Conservation (phyloP, 37 sponge, comb jelly and placozoan genomes). For the Cliona cf. orientalis region DNA sequence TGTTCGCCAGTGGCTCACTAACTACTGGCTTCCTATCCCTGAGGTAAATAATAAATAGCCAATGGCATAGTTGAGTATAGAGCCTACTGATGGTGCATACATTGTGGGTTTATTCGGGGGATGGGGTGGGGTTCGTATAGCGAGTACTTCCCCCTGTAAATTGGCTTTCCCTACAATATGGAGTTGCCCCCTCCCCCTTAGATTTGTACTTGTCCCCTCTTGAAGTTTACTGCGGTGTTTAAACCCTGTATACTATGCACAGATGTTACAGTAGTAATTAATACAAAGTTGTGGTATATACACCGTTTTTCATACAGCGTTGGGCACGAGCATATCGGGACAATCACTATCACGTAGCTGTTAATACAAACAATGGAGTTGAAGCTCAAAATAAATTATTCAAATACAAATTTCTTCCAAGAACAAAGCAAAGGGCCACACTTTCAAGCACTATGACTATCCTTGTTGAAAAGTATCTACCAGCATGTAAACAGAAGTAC, state of each 20-base stretch:
- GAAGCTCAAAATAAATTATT: conserved; percentile 37
- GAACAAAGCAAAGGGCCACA: background rate
- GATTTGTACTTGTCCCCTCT: too few relatives aligned
- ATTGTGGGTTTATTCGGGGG: too few relatives aligned
- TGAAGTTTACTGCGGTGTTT: too few relatives aligned
- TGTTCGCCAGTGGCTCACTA: background rate
- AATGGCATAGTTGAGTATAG: too few relatives aligned
- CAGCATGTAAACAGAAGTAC: conserved; percentile 14
- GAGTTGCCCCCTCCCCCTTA: too few relatives aligned
- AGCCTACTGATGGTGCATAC: too few relatives aligned
- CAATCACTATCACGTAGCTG: conserved; percentile 12
- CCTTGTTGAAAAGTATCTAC: conserved; percentile 26
- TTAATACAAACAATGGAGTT: conserved; percentile 34
- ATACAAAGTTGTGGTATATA: too few relatives aligned
- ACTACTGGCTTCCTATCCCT: background rate
- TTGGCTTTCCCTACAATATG: too few relatives aligned
- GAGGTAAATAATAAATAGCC: background rate
- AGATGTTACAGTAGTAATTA: background rate
- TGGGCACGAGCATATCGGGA: conserved; percentile 32
- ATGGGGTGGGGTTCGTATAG: too few relatives aligned
- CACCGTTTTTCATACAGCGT: background rate
- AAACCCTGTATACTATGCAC: background rate
- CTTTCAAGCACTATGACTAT: conserved; percentile 1
- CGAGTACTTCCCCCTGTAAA: too few relatives aligned
- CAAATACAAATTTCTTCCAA: conserved; percentile 27